A percentile compares a stretch with the other conserved stretches of the same genome.
Conservation (phyloP, 53 echinoderm and acorn worm species). For the Paracentrotus lividus region DNA sequence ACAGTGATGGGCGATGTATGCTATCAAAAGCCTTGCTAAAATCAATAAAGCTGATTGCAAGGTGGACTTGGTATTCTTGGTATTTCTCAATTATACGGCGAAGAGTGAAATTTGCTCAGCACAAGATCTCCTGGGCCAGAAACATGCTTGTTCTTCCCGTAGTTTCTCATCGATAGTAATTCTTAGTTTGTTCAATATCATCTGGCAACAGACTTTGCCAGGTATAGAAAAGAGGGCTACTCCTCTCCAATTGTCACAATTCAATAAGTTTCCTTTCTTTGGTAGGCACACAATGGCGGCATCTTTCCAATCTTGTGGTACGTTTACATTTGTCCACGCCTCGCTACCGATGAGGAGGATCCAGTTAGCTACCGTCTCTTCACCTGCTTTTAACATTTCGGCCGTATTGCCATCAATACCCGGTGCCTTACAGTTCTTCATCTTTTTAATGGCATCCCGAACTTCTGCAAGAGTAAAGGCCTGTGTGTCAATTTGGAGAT, state of each 20-base stretch:
- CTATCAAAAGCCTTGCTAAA: too few relatives aligned
- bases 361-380: not conserved
- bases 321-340: not conserved
- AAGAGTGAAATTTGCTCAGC: too few relatives aligned
- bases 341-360: not conserved
- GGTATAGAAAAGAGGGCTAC: not conserved
- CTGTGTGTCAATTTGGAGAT: too few relatives aligned
- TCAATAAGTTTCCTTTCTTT: constrained; percentile 7
- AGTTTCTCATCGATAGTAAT: too few relatives aligned
- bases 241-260: not conserved
- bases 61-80: too few relatives aligned
- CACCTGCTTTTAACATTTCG: constrained; percentile 8
- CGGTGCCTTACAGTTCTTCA: not conserved
- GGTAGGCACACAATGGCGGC: constrained; percentile 12
- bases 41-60: too few relatives aligned
- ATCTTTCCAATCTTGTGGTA: not conserved
- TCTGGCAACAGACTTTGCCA: constrained; percentile 2
- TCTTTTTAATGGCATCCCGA: not conserved
- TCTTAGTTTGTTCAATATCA: not conserved
- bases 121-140: too few relatives aligned
- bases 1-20: too few relatives aligned
- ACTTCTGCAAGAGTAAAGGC: too few relatives aligned
- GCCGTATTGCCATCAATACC: constrained; percentile 9
- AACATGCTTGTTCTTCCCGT: too few relatives aligned
- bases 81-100: too few relatives aligned